Conservation (phyloP, 2,888 invertebrate genomes). For the Herminia tarsipennalis region DNA sequence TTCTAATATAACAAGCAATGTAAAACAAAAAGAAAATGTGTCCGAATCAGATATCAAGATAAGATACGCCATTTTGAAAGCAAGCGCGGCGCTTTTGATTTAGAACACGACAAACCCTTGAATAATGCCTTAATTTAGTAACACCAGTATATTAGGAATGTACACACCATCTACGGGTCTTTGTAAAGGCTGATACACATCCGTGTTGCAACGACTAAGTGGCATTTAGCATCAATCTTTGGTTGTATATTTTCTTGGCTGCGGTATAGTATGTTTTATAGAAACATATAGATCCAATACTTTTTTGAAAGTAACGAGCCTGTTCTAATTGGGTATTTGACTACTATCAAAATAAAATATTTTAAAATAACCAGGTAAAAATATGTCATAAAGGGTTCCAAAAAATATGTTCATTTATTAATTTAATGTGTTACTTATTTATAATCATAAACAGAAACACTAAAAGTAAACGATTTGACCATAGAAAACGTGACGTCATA, state of each 20-base stretch:
- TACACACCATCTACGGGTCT: slow-evolving; percentile 36
- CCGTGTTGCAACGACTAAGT: slow-evolving; percentile 16
- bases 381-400: too few relatives aligned
- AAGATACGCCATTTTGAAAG: slow-evolving; percentile 75
- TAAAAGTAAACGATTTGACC: too few relatives aligned
- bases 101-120: slow-evolving; percentile 42
- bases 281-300: too few relatives aligned
- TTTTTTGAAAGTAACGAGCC: too few relatives aligned
- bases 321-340: too few relatives aligned
- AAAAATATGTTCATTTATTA: too few relatives aligned
- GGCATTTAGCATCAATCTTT: slow-evolving; percentile 30
- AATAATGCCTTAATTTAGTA: slow-evolving; percentile 19
- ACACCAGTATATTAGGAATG: slow-evolving; percentile 36
- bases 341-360: too few relatives aligned
- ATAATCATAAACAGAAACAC: too few relatives aligned
- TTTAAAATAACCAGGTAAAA: too few relatives aligned
- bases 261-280: not conserved
- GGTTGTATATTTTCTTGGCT: slow-evolving; percentile 29
- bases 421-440: too few relatives aligned
- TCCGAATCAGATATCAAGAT: slow-evolving; percentile 58
- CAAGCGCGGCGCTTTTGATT: slow-evolving; percentile 76
- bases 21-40: slow-evolving; percentile 34
- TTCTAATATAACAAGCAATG: slow-evolving; percentile 16
- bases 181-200: slow-evolving; percentile 28
- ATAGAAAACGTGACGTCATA: too few relatives aligned